These are phyloP conservation scores for Sanderia malayensis DNA, from an alignment of 30 jellyfish, hydroid and myxozoan species.

Conservation along the genomic window DNA sequence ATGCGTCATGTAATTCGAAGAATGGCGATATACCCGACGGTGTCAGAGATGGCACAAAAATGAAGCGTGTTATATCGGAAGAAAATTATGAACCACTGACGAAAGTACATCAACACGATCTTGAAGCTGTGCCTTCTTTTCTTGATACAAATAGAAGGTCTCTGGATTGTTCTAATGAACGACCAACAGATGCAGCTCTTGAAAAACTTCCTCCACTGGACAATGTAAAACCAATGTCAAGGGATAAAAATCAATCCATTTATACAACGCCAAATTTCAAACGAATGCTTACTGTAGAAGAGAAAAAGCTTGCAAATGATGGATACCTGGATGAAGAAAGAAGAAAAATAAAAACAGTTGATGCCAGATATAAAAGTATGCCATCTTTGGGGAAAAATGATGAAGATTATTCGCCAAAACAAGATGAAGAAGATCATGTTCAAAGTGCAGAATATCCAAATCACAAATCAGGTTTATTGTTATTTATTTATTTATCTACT, in stretches of 20 bases:
- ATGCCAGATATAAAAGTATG: conserved; percentile 54
- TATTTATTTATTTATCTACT: not conserved
- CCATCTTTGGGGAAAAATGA: conserved; percentile 44
- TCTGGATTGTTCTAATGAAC: not conserved
- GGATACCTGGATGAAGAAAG: conserved; percentile 59
- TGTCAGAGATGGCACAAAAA: too few species aligned
- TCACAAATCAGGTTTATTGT: conserved; percentile 9
- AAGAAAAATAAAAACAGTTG: conserved; percentile 26
- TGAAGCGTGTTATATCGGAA: not conserved
- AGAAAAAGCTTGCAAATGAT: conserved; percentile 36
- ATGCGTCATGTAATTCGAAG: too few species aligned
- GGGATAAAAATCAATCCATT: conserved; percentile 38
- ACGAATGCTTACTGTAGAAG: conserved; percentile 50
- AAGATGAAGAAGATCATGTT: conserved; percentile 20
- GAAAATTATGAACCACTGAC: conserved; percentile 5
- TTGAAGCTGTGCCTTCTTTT: not conserved
- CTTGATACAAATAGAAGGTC: not conserved
- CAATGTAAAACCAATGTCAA: conserved; percentile 28
- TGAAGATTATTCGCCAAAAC: conserved; percentile 19
- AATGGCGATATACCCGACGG: too few species aligned
- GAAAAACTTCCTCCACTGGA: conserved; percentile 38
- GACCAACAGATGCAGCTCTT: not conserved
- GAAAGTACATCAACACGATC: not conserved
- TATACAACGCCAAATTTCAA: conserved; percentile 68
- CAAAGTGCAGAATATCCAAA: conserved; percentile 44